These are phyloP conservation scores for Parauchenoglanis punctatus DNA, from an alignment of 2,797 vertebrate species.

Conservation along the genomic window DNA sequence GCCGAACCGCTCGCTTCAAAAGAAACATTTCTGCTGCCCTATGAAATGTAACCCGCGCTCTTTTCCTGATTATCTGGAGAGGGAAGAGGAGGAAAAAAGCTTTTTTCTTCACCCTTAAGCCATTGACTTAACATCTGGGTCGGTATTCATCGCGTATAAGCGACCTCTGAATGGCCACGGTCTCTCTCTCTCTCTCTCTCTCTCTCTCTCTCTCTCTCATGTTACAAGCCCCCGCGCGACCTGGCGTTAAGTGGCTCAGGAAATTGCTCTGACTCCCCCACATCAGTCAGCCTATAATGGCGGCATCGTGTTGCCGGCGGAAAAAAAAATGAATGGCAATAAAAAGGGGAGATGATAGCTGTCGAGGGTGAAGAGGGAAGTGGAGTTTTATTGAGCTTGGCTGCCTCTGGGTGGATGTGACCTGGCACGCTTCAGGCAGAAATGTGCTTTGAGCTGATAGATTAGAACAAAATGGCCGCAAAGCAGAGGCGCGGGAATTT, in stretches of 20 bases:
- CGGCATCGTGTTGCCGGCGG: constrained; percentile 57
- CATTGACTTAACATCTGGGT: constrained; percentile 61
- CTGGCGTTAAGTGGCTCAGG: constrained; percentile 64
- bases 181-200: constrained; percentile 8
- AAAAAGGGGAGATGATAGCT: constrained; percentile 57
- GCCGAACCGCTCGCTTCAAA: constrained; percentile 36
- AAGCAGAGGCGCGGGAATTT: constrained; percentile 54
- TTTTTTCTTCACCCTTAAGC: constrained; percentile 50
- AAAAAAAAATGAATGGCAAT: constrained; percentile 63
- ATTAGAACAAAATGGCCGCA: constrained; percentile 54
- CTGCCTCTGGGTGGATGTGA: constrained; percentile 53
- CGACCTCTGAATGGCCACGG: constrained; percentile 52
- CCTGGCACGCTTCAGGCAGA: constrained; percentile 53
- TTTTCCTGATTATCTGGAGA: constrained; percentile 23
- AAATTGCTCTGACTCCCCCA: constrained; percentile 62
- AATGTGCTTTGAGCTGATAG: constrained; percentile 46
- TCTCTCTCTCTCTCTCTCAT: constrained; percentile 47
- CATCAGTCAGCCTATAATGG: constrained; percentile 62
- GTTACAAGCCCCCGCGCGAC: constrained; percentile 60
- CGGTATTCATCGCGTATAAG: constrained; percentile 55
- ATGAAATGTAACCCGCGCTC: constrained; percentile 42
- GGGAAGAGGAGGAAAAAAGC: background rate
- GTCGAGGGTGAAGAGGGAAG: constrained; percentile 57
- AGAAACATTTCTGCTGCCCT: constrained; percentile 32
- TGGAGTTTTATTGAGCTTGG: constrained; percentile 51